Evolutionary conservation across 2,888 invertebrate species (phyloP).

Genomic region (Hemicrepidius hirtus): DNA sequence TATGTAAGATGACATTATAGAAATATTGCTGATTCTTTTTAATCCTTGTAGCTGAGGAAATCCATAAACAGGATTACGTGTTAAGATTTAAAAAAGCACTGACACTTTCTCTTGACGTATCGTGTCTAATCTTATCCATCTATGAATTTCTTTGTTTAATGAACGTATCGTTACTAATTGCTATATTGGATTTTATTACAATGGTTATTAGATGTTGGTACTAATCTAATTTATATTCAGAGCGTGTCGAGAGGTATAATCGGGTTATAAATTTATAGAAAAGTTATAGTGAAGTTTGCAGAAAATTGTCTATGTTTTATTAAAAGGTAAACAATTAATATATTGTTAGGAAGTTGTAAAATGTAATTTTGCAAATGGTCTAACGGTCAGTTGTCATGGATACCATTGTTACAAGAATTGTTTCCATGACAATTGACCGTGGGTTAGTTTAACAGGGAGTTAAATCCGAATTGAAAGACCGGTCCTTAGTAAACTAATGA

Average conservation of each 20-base stretch:
- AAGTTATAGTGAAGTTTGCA: neutral
- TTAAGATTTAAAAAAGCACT: neutral
- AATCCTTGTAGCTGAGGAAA: neutral
- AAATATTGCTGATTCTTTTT: too few relatives aligned
- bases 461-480: too few relatives aligned
- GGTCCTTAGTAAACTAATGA: too few relatives aligned
- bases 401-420: too few relatives aligned
- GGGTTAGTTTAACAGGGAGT: too few relatives aligned
- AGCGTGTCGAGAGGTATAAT: conserved; percentile 16
- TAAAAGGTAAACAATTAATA: neutral
- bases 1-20: too few relatives aligned
- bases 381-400: too few relatives aligned
- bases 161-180: conserved; percentile 9
- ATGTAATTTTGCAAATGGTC: too few relatives aligned
- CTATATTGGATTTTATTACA: conserved; percentile 9
- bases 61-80: neutral
- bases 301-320: neutral
- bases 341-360: too few relatives aligned
- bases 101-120: conserved; percentile 12
- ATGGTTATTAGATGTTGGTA: neutral
- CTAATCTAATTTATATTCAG: conserved; percentile 12
- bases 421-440: too few relatives aligned
- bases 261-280: neutral
- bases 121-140: neutral
- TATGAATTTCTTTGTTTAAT: conserved; percentile 7